Evolutionary conservation across 2,797 vertebrate species (phyloP), one percentile per base, ranked within the genome.

Genomic region (Diplodus sargus): DNA sequence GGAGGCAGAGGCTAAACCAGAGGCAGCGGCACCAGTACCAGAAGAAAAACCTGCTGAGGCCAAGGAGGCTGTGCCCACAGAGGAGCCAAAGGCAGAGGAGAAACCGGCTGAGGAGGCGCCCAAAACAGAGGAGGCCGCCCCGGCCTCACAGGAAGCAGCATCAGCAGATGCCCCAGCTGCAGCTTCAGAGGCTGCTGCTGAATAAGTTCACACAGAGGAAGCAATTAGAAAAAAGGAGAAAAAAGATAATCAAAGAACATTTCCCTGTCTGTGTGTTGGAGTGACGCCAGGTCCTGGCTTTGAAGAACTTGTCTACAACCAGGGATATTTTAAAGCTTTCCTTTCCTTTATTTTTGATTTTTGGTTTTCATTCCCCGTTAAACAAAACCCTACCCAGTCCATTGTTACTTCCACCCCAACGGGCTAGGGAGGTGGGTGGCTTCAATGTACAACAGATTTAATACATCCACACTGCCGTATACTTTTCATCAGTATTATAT

Each of bases 401-500:
- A 92, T 94, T 95, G 94, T 95, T 95, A 90, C 93, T 94, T 94
- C 94, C 95, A 95, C 96, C 96, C 96, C 95, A 96, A 92, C 86
- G 88, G 95, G 95, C 91, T 23, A 68, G 92, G 86, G 93, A 94
- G 91, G 85, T 83, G 89, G 88, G 94, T 94, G 95, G 93, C 92
- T 93, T 94, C 92, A 84, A 90, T 80, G 71, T 92, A 91, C 87
- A 75, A 82, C 87, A 81, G 83, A 86, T 85, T 83, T 74, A 85
- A 82, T 69, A 87, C 91, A 90, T 80, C 87, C 92, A 94, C 91
- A 91, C 93, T 91, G 93, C 95, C 95, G 92, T 93, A 93, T 93
- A 94, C 84, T 91, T 96, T 94, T 93, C 95, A 96, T 96, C 97
- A 97, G 97, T 98, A 96, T 98, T 99, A 97, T 58, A 93, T 90